Conservation (phyloP, 53 echinoderm and acorn worm genomes). For the Pentamera pediparva region DNA sequence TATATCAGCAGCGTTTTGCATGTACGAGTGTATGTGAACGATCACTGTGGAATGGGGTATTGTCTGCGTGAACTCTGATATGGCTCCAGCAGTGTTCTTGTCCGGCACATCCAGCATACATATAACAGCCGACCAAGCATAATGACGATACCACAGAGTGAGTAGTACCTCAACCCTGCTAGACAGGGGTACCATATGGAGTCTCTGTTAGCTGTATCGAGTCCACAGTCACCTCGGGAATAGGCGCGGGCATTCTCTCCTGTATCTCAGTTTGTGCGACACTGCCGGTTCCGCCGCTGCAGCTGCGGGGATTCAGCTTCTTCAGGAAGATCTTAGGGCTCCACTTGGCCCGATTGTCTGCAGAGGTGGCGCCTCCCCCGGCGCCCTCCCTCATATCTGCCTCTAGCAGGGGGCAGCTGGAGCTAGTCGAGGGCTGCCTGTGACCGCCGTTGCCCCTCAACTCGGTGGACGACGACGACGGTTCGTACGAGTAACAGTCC, state of each 20-base stretch:
- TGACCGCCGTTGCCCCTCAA: background rate
- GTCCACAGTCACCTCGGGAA: conserved; percentile 26
- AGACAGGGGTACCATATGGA: conserved; percentile 23
- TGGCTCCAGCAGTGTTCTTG: no score
- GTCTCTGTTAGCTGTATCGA: conserved; percentile 27
- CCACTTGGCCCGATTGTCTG: conserved; percentile 40
- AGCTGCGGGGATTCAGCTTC: conserved; percentile 31
- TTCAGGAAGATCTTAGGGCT: conserved; percentile 53
- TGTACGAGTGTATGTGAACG: no score
- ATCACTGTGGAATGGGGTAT: no score
- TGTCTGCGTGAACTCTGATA: no score
- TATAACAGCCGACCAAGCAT: no score
- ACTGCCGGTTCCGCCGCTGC: no score
- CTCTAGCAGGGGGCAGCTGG: conserved; percentile 9
- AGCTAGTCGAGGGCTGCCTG: conserved; percentile 15
- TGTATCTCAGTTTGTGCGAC: conserved; percentile 3
- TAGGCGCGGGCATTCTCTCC: background rate
- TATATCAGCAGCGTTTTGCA: no score
- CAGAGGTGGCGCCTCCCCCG: no score
- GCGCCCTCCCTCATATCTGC: background rate
- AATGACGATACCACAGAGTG: no score
- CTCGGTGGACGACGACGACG: background rate
- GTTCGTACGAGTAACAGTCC: background rate
- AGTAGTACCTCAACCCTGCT: background rate
- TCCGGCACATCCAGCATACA: no score